phyloP scores from a whole-genome alignment of 2,797 vertebrate species.

The Ceyx erithaca region DNA sequence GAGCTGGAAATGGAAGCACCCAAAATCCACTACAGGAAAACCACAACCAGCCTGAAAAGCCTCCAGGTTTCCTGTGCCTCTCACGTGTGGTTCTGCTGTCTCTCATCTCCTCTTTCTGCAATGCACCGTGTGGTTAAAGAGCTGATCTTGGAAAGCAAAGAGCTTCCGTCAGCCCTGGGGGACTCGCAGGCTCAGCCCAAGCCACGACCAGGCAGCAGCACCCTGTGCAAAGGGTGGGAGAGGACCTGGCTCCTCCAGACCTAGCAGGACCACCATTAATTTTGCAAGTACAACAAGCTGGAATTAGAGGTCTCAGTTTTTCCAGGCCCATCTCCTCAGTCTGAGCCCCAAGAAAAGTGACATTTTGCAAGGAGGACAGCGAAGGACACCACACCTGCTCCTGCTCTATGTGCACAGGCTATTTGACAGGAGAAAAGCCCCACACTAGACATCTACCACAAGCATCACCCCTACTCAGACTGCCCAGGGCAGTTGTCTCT shows the following conservation, averaged over 20 bases:
- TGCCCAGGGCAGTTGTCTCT: neutral
- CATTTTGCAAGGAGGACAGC: neutral
- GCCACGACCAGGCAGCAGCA: accelerated
- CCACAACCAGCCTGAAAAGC: neutral
- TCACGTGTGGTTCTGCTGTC: accelerated
- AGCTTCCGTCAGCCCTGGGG: neutral
- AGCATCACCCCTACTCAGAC: accelerated
- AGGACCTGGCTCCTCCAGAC: neutral
- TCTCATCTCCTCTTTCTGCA: neutral
- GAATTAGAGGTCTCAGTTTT: neutral
- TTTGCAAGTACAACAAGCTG: neutral
- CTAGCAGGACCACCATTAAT: accelerated
- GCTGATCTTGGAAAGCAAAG: neutral
- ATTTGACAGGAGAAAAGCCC: neutral
- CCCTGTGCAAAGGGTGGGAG: neutral
- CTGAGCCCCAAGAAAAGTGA: neutral
- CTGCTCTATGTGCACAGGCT: accelerated
- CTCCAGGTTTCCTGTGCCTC: neutral
- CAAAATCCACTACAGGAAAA: slow-evolving; percentile 42
- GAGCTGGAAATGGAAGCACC: neutral
- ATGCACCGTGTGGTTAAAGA: accelerated
- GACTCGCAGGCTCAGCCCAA: accelerated
- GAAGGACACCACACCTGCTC: neutral
- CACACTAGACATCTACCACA: neutral
- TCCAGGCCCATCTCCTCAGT: accelerated